These are phyloP conservation scores for Tricholauxania praeusta DNA, from an alignment of 2,888 invertebrate species.

Conservation along the genomic window DNA sequence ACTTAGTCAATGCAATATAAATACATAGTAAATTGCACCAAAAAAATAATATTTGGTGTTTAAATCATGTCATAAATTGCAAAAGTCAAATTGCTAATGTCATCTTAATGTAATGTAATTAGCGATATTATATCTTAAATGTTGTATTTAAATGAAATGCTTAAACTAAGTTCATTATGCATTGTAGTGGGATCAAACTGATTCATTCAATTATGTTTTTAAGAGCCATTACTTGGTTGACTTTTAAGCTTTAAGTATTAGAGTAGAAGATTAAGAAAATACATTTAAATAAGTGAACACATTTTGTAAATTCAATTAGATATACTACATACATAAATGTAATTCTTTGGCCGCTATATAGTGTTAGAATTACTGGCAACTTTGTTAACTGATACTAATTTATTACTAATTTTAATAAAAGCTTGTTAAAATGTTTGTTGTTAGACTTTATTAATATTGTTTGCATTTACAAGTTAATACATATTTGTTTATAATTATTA, in stretches of 20 bases:
- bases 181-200: not conserved
- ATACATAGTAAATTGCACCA: not conserved
- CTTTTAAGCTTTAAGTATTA: too few species aligned
- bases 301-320: conserved; percentile 16
- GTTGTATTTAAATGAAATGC: too few species aligned
- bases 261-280: too few species aligned
- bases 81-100: not conserved
- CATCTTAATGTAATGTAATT: too few species aligned
- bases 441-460: not conserved
- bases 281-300: not conserved
- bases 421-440: conserved; percentile 25
- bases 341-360: not conserved
- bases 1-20: conserved; percentile 19
- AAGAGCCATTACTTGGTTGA: not conserved
- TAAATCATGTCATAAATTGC: conserved; percentile 18
- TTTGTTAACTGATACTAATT: not conserved
- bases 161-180: not conserved
- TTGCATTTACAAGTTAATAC: conserved; percentile 17
- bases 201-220: not conserved
- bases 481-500: not conserved
- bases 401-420: conserved; percentile 7
- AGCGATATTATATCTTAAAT: too few species aligned
- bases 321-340: not conserved
- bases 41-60: not conserved
- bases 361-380: not conserved